Evolutionary conservation across 2,113 vertebrate genomes (phyloP), one percentile per base, ranked within the genome.

Genomic region (Sander lucioperca): DNA sequence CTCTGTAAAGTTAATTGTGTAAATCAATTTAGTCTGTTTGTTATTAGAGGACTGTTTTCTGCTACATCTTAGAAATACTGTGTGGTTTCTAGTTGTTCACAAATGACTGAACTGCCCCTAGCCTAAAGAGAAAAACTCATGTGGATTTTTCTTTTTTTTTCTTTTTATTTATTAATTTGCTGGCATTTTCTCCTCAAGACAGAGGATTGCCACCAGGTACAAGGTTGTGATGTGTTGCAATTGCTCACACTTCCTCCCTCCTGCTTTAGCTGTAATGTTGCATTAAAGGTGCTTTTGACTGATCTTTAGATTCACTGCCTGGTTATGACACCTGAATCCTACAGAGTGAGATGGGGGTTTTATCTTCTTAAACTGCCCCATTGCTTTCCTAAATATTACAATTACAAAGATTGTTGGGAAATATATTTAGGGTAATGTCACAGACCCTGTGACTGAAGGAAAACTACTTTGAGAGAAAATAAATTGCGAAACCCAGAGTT

Each of bases 291-390:
- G 83, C 79, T 91, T 89, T 91, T 91, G 88, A 93, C 95, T 96
- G 94, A 95, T 95, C 95, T 96, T 95, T 95, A 95, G 94, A 94
- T 91, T 81, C 83, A 83, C 94, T 96, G 95, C 95, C 95, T 95
- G 94, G 95, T 95, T 94, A 92, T 47, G 94, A 95, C 95, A 95
- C 94, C 90, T 90, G 89, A 92, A 91, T 89, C 95, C 95, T 95
- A 94, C 95, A 96, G 95, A 96, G 94, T 85, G 94, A 95, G 93
- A 92, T 85, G 90, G 88, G 91, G 88, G 43, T 64, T 61, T 65
- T 65, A 83, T 75, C 21, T 56, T 11, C 64, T 45, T 51, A 79
- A 80, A 64, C 47, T 13, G 12, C 33, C 66, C 58, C 15, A 27
- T 71, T 78, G 19, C 39, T 86, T 43, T 75, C 61, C 45, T 33